Evolutionary conservation across 30 jellyfish, hydroid and myxozoan species (phyloP).

Genomic region (Hydractinia symbiolongicarpus): DNA sequence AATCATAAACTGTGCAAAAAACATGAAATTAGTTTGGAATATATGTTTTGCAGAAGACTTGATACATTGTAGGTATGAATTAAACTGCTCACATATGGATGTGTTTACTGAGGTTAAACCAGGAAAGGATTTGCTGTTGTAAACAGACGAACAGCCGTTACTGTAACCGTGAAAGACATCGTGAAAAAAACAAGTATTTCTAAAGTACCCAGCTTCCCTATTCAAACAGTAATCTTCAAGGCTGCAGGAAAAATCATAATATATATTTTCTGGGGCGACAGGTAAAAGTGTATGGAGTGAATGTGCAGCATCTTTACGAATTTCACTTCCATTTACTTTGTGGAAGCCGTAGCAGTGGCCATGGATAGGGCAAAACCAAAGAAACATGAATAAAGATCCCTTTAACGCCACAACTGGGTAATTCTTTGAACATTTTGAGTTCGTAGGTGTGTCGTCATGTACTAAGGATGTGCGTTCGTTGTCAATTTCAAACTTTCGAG

Average conservation of each 20-base stretch:
- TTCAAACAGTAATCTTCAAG: too few relatives aligned
- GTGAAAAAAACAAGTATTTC: too few relatives aligned
- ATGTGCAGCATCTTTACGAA: neutral
- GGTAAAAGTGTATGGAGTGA: too few relatives aligned
- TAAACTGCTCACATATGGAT: conserved; percentile 1
- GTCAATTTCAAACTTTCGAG: too few relatives aligned
- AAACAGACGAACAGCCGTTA: too few relatives aligned
- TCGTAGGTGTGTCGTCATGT: neutral
- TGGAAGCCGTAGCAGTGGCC: conserved; percentile 11
- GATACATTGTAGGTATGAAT: neutral
- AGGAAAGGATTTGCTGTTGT: too few relatives aligned
- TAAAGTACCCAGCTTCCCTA: too few relatives aligned
- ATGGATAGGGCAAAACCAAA: conserved; percentile 7
- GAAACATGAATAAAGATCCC: neutral
- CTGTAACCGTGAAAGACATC: too few relatives aligned
- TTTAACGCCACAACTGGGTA: neutral
- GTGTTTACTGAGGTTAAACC: neutral
- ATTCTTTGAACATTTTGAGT: neutral
- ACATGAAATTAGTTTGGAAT: neutral
- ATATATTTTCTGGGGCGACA: too few relatives aligned
- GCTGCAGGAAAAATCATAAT: too few relatives aligned
- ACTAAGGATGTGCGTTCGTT: too few relatives aligned
- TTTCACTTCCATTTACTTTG: neutral
- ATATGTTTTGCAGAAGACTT: neutral
- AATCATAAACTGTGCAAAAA: neutral